Base-by-base conservation (phyloP, 2,113 vertebrate species). In the Carlito syrichta region DNA sequence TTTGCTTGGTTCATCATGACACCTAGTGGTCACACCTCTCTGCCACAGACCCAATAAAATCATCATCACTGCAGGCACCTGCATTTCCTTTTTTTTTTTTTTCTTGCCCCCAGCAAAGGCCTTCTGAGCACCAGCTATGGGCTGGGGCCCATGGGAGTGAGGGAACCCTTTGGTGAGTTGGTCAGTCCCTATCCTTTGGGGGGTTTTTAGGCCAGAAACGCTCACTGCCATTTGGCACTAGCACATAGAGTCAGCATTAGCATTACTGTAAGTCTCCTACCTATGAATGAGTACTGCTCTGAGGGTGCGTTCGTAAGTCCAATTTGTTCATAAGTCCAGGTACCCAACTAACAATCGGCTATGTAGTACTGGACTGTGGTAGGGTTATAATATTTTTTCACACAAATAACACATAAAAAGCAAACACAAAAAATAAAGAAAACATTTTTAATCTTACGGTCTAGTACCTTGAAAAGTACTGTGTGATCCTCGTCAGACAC, bases 11-110 rank as follows among this genome's bases (percentile, higher is more conserved):
- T 78, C 92, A 10, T 73, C 27, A 2, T 45, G 83, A 71, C 78
- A 78, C 84, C 56, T 56, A 74, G 83, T 96, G 86, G 96, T 35
- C 23, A 91, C n/a, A 50, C 10, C 3, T 66, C 58, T 73, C 76
- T 40, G n/a, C 7, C 48, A n/a, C 1, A 19, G 27, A 58, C 48
- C 22, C n/a, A 43, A 30, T 17, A 40, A 68, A 78, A 27, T 17
- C 6, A 4, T 32, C 25, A 23, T 10, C 9, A 17, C 54, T 11
- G n/a, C 25, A 52, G 14, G 22, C 9, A 74, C n/a, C 5, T 23
- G 3, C 19, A n/a, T 62, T 45, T 77, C 27, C 62, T 54, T 54
- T 25, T 38, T n/a, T 58, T 40, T n/a, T n/a, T n/a, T n/a, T n/a
- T n/a, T n/a, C n/a, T n/a, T n/a, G n/a, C n/a, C n/a, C n/a, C 45